Evolutionary conservation across 2,888 invertebrate genomes (phyloP), one percentile per base, ranked within the genome.

Genomic region (Drosophila rubida): DNA sequence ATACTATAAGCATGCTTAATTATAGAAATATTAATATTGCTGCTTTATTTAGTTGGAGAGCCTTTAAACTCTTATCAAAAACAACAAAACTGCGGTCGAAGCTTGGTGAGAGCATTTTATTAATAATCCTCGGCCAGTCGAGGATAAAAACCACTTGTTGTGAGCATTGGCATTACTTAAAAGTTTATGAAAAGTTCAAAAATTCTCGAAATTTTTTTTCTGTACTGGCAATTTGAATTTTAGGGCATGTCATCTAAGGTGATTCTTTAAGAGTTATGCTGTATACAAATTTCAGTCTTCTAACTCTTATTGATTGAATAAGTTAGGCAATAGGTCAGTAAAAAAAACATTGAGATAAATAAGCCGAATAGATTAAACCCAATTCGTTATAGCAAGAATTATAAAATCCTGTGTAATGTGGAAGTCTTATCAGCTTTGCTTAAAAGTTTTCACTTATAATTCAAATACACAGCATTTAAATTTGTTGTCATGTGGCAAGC

Each of bases 401-500:
- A 30, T n/a, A n/a, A 30, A 30, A 30, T 11, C n/a, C 30, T 1
- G 4, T n/a, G 1, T 30, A n/a, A 3, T 35, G 1, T 8, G 8
- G 8, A 4, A 32, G 14, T 37, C n/a, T 51, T 27, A 16, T 39
- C 30, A 32, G 37, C 14, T 13, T 39, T 32, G 32, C 30, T 51
- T 25, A 22, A 44, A 60, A 22, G 23, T 22, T 44, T 23, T 11
- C 6, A 22, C 13, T n/a, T 27, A 7, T 4, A 19, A 11, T 13
- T 27, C 27, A 27, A 48, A 23, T 35, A 48, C 11, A 13, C 13
- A 19, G 30, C 25, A 39, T 22, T 14, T 11, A 39, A 14, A 32
- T 13, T 11, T 27, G 4, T n/a, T 54, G 48, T 49, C 4, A 16
- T 39, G 27, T 27, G 1, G 69, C 19, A 55, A 27, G 14, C 46